These are phyloP conservation scores for Graptemys geographica DNA, from an alignment of 2,797 vertebrate species.

Conservation along the genomic window DNA sequence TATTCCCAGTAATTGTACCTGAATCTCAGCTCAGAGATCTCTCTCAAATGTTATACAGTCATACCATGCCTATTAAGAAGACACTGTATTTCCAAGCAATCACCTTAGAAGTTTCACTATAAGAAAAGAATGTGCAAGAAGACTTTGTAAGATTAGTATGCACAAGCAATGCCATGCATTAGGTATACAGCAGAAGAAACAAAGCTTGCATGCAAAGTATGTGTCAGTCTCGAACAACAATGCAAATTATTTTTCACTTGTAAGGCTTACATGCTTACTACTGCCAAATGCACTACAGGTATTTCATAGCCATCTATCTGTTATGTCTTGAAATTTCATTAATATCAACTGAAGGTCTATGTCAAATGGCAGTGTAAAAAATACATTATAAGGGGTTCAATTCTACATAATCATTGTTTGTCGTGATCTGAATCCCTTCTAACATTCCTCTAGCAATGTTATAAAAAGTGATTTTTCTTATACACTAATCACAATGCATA, in stretches of 20 bases:
- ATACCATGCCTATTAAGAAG: conserved; percentile 80
- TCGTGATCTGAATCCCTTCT: not conserved
- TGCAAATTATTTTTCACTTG: not conserved
- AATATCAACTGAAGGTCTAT: not conserved
- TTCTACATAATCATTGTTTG: accelerated
- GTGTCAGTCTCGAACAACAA: conserved; percentile 34
- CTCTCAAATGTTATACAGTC: conserved; percentile 76
- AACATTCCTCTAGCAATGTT: not conserved
- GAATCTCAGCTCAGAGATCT: conserved; percentile 69
- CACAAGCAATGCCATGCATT: conserved; percentile 74
- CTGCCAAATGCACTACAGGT: conserved; percentile 15
- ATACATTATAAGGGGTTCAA: not conserved
- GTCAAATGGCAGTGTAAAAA: not conserved
- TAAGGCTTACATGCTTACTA: conserved; percentile 1
- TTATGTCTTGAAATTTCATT: not conserved
- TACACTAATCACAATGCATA: not conserved
- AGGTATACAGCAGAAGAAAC: conserved; percentile 63
- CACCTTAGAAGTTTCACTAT: conserved; percentile 79
- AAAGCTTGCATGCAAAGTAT: conserved; percentile 48
- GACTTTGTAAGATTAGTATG: conserved; percentile 77
- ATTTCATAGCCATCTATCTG: not conserved
- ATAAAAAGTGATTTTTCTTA: not conserved
- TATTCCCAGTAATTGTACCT: conserved; percentile 77
- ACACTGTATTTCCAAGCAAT: conserved; percentile 77
- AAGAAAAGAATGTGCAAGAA: conserved; percentile 80